phyloP scores from a whole-genome alignment of 1,140 invertebrate genomes.

The Anoplophora glabripennis region DNA sequence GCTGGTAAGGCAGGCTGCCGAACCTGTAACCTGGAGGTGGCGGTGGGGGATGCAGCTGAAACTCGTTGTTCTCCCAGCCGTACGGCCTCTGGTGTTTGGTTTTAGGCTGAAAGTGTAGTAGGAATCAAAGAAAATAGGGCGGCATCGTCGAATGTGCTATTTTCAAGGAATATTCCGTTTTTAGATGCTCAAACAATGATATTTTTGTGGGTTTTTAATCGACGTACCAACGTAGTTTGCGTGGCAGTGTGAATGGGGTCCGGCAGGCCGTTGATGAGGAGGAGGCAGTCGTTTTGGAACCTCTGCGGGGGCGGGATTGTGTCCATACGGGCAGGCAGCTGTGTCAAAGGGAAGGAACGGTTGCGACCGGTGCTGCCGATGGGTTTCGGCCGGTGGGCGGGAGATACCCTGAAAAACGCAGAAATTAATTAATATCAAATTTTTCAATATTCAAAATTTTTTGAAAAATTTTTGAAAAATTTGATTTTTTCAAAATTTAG shows the following conservation, averaged over 20 bases:
- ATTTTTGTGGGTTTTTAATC: too few relatives aligned
- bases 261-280: constrained; percentile 34
- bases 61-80: constrained; percentile 66
- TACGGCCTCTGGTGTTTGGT: constrained; percentile 69
- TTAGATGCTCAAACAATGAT: too few relatives aligned
- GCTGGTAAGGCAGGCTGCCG: constrained; percentile 59
- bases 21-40: constrained; percentile 61
- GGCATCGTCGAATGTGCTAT: background rate
- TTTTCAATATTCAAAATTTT: too few relatives aligned
- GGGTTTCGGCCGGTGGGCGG: constrained; percentile 19
- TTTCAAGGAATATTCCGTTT: background rate
- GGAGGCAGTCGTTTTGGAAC: constrained; percentile 36
- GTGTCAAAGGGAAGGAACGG: constrained; percentile 42
- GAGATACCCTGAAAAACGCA: constrained; percentile 31
- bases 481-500: too few relatives aligned
- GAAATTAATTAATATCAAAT: background rate
- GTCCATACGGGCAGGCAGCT: constrained; percentile 33
- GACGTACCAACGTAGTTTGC: constrained; percentile 71
- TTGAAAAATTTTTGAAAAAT: too few relatives aligned
- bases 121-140: background rate
- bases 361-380: constrained; percentile 48
- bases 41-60: constrained; percentile 55
- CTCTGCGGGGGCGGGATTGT: constrained; percentile 41
- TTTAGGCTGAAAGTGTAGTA: constrained; percentile 58
- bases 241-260: constrained; percentile 52